These are phyloP conservation scores for Caenorhabditis sinica DNA, from an alignment of 2,888 invertebrate genomes.

Conservation along the genomic window DNA sequence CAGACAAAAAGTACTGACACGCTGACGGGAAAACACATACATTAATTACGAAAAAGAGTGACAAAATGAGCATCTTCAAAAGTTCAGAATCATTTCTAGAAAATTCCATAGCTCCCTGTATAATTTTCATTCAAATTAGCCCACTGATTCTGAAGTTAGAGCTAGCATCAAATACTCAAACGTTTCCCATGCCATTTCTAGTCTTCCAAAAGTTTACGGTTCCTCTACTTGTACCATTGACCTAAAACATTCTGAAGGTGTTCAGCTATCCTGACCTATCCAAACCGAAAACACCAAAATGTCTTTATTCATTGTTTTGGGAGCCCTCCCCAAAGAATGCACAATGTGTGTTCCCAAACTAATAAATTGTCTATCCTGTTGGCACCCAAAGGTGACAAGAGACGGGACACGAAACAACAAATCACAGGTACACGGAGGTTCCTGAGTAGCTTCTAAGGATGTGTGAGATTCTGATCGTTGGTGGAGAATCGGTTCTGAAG, in stretches of 20 bases:
- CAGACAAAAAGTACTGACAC: too few species aligned
- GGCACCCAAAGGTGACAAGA: conserved; percentile 27
- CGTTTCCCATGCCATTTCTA: background rate
- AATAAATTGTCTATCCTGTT: conserved; percentile 32
- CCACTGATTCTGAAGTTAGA: too few species aligned
- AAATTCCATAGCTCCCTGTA: too few species aligned
- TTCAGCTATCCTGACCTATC: conserved; percentile 13
- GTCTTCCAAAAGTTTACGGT: background rate
- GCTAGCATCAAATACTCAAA: too few species aligned
- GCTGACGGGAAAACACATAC: too few species aligned
- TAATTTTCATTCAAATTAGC: too few species aligned
- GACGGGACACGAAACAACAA: conserved; percentile 25
- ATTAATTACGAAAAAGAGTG: too few species aligned
- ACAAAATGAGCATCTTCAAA: too few species aligned
- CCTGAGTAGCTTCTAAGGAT: background rate
- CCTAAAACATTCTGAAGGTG: background rate
- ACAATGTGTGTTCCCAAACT: conserved; percentile 53
- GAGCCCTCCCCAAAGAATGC: conserved; percentile 16
- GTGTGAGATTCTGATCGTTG: background rate
- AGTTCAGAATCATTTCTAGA: too few species aligned
- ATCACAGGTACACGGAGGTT: conserved; percentile 20
- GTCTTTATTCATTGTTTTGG: conserved; percentile 38
- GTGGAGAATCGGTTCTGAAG: background rate
- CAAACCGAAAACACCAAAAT: conserved; percentile 42
- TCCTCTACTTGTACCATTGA: background rate